Evolutionary conservation across 30 jellyfish, hydroid and myxozoan species (phyloP).

Genomic region (Euphysa ruthae): DNA sequence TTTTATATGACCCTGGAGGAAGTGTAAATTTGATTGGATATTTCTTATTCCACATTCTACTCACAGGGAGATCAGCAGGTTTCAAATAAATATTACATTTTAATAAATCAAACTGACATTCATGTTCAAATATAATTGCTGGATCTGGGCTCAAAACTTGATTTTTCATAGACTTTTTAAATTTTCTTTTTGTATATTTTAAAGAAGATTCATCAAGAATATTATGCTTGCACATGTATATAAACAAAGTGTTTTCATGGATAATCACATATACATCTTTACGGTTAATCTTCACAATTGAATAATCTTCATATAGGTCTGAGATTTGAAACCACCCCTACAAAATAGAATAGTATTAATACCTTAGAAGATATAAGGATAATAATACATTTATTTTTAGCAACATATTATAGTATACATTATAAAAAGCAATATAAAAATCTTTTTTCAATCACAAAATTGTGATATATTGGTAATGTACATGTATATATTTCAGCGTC

Average conservation of each 20-base stretch:
- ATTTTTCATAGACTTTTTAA: background rate
- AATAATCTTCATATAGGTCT: conserved; percentile 50
- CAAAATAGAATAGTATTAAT: no score
- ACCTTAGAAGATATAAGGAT: no score
- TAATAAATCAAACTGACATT: conserved; percentile 46
- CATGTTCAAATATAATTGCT: conserved; percentile 50
- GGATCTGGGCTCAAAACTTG: conserved; percentile 42
- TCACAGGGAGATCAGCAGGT: conserved; percentile 89
- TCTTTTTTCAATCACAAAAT: no score
- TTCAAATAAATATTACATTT: conserved; percentile 39
- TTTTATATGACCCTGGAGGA: conserved; percentile 65
- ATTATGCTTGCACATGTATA: conserved; percentile 53
- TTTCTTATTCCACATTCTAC: conserved; percentile 92
- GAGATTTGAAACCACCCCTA: conserved; percentile 92
- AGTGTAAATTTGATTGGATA: conserved; percentile 68
- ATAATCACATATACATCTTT: conserved; percentile 68
- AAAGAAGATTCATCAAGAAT: conserved; percentile 27
- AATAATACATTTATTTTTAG: no score
- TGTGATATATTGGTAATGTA: no score
- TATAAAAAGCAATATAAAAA: no score
- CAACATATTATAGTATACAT: no score
- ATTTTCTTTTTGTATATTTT: conserved; percentile 25
- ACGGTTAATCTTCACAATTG: conserved; percentile 33
- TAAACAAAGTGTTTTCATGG: conserved; percentile 43
- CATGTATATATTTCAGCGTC: no score